A percentile compares a stretch with the other conserved stretches of the same genome.
phyloP scores from a whole-genome alignment of 2,888 invertebrate species.

The Spodoptera picta region DNA sequence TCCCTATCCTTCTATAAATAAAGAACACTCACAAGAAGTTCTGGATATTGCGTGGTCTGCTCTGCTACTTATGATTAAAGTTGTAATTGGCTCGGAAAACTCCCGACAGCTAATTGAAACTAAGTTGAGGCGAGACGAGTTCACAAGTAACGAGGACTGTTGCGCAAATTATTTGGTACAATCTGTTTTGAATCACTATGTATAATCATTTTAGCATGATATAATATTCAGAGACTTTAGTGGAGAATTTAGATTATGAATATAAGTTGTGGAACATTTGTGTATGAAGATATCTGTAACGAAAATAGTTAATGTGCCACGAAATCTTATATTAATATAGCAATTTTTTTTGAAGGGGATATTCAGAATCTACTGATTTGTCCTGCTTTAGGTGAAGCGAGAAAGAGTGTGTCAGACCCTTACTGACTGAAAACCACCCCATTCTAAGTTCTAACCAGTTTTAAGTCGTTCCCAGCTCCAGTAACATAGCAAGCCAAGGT shows the following conservation, averaged over 20 bases:
- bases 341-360: too few relatives aligned
- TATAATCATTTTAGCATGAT: neutral
- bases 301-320: too few relatives aligned
- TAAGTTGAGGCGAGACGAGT: conserved; percentile 38
- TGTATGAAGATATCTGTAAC: too few relatives aligned
- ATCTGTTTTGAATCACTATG: conserved; percentile 7
- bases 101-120: conserved; percentile 54
- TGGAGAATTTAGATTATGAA: neutral
- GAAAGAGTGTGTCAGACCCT: too few relatives aligned
- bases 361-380: too few relatives aligned
- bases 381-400: too few relatives aligned
- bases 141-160: conserved; percentile 11
- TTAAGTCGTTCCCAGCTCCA: too few relatives aligned
- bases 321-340: too few relatives aligned
- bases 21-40: conserved; percentile 18
- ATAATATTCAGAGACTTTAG: neutral
- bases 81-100: conserved; percentile 47
- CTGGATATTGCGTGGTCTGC: conserved; percentile 21
- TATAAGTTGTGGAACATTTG: too few relatives aligned
- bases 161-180: conserved; percentile 17
- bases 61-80: conserved; percentile 47
- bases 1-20: conserved; percentile 16
- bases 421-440: too few relatives aligned
- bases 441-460: too few relatives aligned
- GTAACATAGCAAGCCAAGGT: too few relatives aligned